These are phyloP conservation scores for Pyrocoelia pectoralis DNA, from an alignment of 2,888 invertebrate genomes.

Conservation along the genomic window DNA sequence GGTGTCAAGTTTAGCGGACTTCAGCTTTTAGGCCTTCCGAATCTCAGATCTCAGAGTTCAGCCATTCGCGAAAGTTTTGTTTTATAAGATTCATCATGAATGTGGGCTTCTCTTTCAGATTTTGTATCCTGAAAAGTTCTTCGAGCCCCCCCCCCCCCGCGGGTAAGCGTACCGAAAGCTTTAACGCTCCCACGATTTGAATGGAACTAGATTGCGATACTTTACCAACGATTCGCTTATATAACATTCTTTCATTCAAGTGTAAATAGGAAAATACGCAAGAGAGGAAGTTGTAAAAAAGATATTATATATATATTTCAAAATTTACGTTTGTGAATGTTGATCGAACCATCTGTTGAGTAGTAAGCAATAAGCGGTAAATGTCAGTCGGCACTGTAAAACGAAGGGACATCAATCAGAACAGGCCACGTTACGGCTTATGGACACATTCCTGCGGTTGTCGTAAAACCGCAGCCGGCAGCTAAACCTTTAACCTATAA, in stretches of 20 bases:
- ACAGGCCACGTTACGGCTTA: conserved; percentile 34
- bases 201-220: too few species aligned
- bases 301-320: neutral
- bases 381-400: conserved; percentile 34
- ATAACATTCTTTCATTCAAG: neutral
- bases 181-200: too few species aligned
- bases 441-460: conserved; percentile 39
- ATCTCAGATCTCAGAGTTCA: too few species aligned
- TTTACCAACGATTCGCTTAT: too few species aligned
- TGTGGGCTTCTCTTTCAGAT: too few species aligned
- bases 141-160: too few species aligned
- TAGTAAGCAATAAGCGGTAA: conserved; percentile 34
- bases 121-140: too few species aligned
- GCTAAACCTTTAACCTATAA: conserved; percentile 37
- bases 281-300: conserved; percentile 18
- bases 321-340: conserved; percentile 25
- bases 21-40: too few species aligned
- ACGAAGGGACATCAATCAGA: conserved; percentile 36
- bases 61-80: too few species aligned
- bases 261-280: neutral
- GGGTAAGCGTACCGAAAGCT: too few species aligned
- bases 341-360: conserved; percentile 33
- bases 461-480: conserved; percentile 37
- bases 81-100: too few species aligned
- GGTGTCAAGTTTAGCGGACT: too few species aligned